phyloP scores from a whole-genome alignment of 1,140 invertebrate genomes.

The Coptotermes formosanus region DNA sequence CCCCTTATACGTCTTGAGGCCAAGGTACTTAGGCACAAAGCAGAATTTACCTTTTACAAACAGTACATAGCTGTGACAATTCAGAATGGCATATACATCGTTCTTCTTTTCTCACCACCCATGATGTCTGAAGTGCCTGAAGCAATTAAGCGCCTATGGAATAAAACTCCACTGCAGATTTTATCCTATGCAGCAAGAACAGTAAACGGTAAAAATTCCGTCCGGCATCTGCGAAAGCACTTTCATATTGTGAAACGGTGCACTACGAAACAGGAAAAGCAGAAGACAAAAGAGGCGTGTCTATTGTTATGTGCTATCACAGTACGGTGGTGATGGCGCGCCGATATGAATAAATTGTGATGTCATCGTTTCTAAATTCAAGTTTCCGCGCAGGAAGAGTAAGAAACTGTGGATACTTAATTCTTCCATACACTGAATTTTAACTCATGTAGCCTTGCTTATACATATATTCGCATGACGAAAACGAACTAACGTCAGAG shows the following conservation, averaged over 20 bases:
- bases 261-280: background rate
- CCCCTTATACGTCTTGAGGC: no score
- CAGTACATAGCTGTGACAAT: no score
- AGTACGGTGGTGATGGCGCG: background rate
- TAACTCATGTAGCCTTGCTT: no score
- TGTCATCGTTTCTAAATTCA: no score
- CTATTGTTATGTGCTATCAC: background rate
- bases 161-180: slow-evolving; percentile 12
- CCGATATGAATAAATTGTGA: no score
- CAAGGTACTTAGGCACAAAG: no score
- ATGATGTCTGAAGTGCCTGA: background rate
- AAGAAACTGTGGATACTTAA: no score
- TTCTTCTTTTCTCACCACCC: background rate
- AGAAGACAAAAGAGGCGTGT: background rate
- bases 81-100: background rate
- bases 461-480: no score
- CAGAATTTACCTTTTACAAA: no score
- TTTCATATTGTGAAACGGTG: background rate
- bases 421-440: no score
- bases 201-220: background rate
- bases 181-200: background rate
- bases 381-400: no score
- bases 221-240: background rate
- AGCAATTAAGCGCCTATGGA: background rate
- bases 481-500: no score